These are phyloP conservation scores for Pipa parva DNA, from an alignment of 2,113 vertebrate species.

Conservation along the genomic window DNA sequence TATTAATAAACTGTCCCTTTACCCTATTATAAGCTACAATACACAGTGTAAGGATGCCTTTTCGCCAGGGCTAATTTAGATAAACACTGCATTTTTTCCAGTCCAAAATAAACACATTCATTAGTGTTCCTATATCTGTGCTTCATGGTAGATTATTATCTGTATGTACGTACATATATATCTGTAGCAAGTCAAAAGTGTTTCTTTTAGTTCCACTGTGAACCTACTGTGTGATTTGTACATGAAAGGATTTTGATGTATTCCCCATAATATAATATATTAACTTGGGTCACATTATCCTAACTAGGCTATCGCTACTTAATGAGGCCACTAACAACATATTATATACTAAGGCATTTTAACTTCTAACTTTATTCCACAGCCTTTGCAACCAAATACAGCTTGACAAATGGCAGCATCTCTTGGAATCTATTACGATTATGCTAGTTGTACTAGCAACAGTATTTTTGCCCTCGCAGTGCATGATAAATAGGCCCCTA, in stretches of 20 bases:
- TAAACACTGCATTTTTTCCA: too few relatives aligned
- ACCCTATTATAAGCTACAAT: too few relatives aligned
- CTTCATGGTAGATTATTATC: too few relatives aligned
- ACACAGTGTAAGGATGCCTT: too few relatives aligned
- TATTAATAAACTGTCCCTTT: too few relatives aligned
- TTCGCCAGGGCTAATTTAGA: too few relatives aligned
- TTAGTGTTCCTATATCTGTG: too few relatives aligned
- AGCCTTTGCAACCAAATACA: constrained; percentile 7
- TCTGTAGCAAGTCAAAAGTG: background rate
- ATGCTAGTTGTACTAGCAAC: constrained; percentile 28
- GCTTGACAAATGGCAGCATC: constrained; percentile 16
- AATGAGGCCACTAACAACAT: constrained; percentile 23
- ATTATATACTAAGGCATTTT: constrained; percentile 5
- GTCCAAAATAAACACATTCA: too few relatives aligned
- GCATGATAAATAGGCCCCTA: constrained; percentile 22
- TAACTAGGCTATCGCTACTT: constrained; percentile 25
- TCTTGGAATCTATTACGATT: constrained; percentile 26
- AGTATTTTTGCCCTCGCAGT: constrained; percentile 16
- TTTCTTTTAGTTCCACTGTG: background rate
- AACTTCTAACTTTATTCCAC: background rate
- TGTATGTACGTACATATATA: too few relatives aligned
- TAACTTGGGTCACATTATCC: constrained; percentile 21
- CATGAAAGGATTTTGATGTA: constrained; percentile 12
- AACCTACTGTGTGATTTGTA: background rate
- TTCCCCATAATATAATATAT: constrained; percentile 17